Conservation (phyloP, 2,797 vertebrate species). For the Diplodus puntazzo region DNA sequence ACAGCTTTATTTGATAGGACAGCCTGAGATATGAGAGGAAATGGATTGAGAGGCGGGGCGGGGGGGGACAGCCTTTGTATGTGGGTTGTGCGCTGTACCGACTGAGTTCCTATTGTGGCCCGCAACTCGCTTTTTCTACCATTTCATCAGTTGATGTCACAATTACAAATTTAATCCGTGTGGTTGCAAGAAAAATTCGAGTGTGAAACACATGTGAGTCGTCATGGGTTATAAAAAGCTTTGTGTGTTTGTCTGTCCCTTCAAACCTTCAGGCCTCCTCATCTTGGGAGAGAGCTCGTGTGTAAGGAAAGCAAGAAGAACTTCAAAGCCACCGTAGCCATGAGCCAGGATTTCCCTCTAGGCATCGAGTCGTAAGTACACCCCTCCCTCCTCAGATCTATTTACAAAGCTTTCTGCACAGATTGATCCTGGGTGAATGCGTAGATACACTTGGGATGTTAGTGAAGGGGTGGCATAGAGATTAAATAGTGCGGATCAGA, state of each 20-base stretch:
- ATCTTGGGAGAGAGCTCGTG: conserved; percentile 94
- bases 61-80: too few relatives aligned
- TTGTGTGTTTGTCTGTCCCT: conserved; percentile 41
- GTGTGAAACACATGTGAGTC: conserved; percentile 13
- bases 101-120: too few relatives aligned
- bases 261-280: conserved; percentile 88
- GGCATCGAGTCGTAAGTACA: conserved; percentile 94
- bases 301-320: conserved; percentile 98
- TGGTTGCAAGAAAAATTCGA: conserved; percentile 19
- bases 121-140: not conserved
- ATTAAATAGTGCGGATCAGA: conserved; percentile 49
- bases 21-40: too few relatives aligned
- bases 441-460: conserved; percentile 40
- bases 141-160: conserved; percentile 21
- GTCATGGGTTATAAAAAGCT: conserved; percentile 14
- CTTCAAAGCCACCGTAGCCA: conserved; percentile 97
- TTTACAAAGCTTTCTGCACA: conserved; percentile 44
- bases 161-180: conserved; percentile 28
- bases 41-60: too few relatives aligned
- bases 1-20: too few relatives aligned
- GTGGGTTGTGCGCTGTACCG: too few relatives aligned
- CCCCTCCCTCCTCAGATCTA: conserved; percentile 58
- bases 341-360: conserved; percentile 97
- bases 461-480: conserved; percentile 25
- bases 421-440: conserved; percentile 44